Evolutionary conservation across 2,888 invertebrate species (phyloP).

Genomic region (Ichneumoninae sp.): DNA sequence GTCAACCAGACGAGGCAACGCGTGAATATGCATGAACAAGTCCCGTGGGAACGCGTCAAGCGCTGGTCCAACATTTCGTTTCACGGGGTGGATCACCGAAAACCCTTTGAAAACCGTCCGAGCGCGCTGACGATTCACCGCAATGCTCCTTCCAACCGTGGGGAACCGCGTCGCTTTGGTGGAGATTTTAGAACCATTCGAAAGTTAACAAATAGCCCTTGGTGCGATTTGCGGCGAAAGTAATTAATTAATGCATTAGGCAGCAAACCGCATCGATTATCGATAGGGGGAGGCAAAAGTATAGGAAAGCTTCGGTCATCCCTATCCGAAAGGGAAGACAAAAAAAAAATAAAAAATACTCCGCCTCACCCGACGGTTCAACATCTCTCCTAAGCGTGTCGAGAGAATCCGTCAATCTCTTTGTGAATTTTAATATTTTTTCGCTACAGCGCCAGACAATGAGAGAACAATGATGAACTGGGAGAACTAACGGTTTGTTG

Average conservation of each 20-base stretch:
- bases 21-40: slow-evolving; percentile 60
- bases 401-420: slow-evolving; percentile 40
- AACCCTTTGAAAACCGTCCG: slow-evolving; percentile 48
- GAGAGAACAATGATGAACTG: too few species aligned
- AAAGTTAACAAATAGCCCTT: background rate
- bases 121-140: slow-evolving; percentile 15
- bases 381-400: too few species aligned
- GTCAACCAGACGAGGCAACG: slow-evolving; percentile 13
- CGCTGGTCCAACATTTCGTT: slow-evolving; percentile 11
- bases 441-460: too few species aligned
- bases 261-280: background rate
- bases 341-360: too few species aligned
- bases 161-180: background rate
- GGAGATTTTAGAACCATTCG: background rate
- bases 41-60: slow-evolving; percentile 12
- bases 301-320: too few species aligned
- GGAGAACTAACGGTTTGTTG: too few species aligned
- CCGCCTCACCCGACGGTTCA: too few species aligned
- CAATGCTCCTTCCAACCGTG: background rate
- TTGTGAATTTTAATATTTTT: slow-evolving; percentile 29
- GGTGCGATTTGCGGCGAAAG: background rate
- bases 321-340: too few species aligned
- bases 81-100: slow-evolving; percentile 9
- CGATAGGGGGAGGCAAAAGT: too few species aligned
- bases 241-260: background rate